phyloP scores from a whole-genome alignment of 2,888 invertebrate species.

The Caenorhabditis macrosperma region DNA sequence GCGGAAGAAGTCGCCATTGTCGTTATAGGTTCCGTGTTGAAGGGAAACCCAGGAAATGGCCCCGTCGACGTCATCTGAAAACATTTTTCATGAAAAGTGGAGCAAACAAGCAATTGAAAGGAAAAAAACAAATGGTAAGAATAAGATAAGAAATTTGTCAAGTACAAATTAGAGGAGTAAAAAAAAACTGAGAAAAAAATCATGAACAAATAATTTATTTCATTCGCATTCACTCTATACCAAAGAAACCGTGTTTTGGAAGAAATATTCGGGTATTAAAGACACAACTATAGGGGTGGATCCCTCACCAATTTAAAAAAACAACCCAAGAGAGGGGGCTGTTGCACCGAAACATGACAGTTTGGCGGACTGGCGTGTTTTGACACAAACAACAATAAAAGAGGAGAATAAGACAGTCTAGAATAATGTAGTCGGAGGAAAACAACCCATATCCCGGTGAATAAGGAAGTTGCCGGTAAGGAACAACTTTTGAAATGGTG shows the following conservation, averaged over 20 bases:
- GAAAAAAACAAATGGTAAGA: neutral
- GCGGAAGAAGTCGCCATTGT: slow-evolving; percentile 19
- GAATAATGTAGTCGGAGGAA: neutral
- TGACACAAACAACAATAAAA: neutral
- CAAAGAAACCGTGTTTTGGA: slow-evolving; percentile 40
- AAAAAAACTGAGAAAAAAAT: neutral
- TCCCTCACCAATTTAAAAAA: neutral
- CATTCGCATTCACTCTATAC: slow-evolving; percentile 41
- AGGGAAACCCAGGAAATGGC: slow-evolving; percentile 24
- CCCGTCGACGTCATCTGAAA: slow-evolving; percentile 38
- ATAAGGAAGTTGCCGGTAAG: neutral
- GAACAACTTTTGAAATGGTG: slow-evolving; percentile 4
- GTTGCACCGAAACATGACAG: neutral
- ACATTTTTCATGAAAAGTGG: neutral
- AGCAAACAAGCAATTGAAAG: neutral
- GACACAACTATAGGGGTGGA: slow-evolving; percentile 22
- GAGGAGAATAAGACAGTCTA: too few species aligned
- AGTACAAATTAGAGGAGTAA: neutral
- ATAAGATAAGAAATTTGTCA: neutral
- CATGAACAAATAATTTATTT: slow-evolving; percentile 30
- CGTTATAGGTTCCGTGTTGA: slow-evolving; percentile 22
- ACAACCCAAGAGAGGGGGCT: neutral
- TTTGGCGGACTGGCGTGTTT: neutral
- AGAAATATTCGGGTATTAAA: slow-evolving; percentile 6
- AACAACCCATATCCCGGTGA: neutral